Conservation (phyloP, 2,888 invertebrate species). For the Hirudinaria manillensis region DNA sequence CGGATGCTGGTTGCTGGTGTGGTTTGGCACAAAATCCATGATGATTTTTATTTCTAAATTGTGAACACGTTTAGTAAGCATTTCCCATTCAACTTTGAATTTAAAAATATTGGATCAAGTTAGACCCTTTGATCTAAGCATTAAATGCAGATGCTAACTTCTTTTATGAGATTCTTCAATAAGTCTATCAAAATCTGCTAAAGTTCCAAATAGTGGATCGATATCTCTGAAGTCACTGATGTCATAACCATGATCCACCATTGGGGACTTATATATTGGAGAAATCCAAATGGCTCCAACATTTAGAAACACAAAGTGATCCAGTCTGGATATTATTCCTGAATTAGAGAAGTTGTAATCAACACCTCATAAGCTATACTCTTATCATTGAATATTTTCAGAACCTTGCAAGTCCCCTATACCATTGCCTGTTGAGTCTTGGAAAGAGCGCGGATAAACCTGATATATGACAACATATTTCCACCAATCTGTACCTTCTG, state of each 20-base stretch:
- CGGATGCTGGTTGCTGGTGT: slow-evolving; percentile 60
- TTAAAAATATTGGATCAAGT: not conserved
- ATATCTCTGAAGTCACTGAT: slow-evolving; percentile 70
- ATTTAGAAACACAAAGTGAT: slow-evolving; percentile 66
- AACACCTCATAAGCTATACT: not conserved
- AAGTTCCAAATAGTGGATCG: slow-evolving; percentile 68
- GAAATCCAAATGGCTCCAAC: slow-evolving; percentile 76
- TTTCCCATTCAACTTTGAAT: not conserved
- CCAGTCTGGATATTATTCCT: slow-evolving; percentile 56
- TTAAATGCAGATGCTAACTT: slow-evolving; percentile 40
- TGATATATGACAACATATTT: slow-evolving; percentile 77
- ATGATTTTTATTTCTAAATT: slow-evolving; percentile 66
- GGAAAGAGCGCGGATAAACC: slow-evolving; percentile 67
- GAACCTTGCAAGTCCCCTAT: slow-evolving; percentile 56
- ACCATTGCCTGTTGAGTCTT: slow-evolving; percentile 51
- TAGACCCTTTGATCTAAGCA: not conserved
- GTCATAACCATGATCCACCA: slow-evolving; percentile 82
- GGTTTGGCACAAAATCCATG: slow-evolving; percentile 68
- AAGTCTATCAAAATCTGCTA: slow-evolving; percentile 63
- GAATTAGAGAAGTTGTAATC: not conserved
- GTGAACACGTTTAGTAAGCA: not conserved
- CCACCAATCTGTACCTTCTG: slow-evolving; percentile 62
- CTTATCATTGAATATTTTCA: too few relatives aligned
- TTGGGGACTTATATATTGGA: slow-evolving; percentile 75
- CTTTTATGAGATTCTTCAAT: slow-evolving; percentile 47